Conservation (phyloP, 2,113 vertebrate genomes). For the Poicephalus gulielmi region DNA sequence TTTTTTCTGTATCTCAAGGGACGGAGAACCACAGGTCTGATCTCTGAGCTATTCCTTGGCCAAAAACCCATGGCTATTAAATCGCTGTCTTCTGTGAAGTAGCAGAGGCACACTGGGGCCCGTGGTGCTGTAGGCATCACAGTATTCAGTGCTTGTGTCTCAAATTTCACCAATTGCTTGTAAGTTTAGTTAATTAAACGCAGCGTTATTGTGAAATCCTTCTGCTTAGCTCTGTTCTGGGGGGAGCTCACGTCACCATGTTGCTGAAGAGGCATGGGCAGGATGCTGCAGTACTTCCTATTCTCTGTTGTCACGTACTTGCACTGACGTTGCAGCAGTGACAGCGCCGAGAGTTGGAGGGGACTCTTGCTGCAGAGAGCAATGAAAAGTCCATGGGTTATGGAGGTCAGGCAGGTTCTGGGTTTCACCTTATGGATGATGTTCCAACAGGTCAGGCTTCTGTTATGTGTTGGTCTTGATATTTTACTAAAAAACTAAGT, state of each 20-base stretch:
- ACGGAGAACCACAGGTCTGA: not conserved
- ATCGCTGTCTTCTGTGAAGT: not conserved
- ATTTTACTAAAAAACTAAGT: not conserved
- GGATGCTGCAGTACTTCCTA: not conserved
- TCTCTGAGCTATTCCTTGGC: not conserved
- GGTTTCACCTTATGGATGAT: not conserved
- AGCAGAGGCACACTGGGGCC: fast-evolving
- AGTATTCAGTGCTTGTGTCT: fast-evolving
- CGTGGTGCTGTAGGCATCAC: fast-evolving
- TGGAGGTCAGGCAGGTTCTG: not conserved
- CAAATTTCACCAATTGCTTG: not conserved
- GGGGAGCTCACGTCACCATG: not conserved
- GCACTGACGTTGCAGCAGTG: fast-evolving
- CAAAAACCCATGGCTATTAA: not conserved
- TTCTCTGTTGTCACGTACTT: not conserved
- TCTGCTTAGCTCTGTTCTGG: not conserved
- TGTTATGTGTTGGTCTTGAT: fast-evolving
- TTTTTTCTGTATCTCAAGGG: not conserved
- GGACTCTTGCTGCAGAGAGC: not conserved
- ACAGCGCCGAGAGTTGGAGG: not conserved
- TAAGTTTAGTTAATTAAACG: not conserved
- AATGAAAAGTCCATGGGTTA: not conserved
- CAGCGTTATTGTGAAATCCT: not conserved
- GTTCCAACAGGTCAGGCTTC: not conserved
- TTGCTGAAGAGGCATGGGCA: not conserved